Base-by-base conservation (phyloP, 53 echinoderm and acorn worm genomes). In the Temnopleurus reevesii region DNA sequence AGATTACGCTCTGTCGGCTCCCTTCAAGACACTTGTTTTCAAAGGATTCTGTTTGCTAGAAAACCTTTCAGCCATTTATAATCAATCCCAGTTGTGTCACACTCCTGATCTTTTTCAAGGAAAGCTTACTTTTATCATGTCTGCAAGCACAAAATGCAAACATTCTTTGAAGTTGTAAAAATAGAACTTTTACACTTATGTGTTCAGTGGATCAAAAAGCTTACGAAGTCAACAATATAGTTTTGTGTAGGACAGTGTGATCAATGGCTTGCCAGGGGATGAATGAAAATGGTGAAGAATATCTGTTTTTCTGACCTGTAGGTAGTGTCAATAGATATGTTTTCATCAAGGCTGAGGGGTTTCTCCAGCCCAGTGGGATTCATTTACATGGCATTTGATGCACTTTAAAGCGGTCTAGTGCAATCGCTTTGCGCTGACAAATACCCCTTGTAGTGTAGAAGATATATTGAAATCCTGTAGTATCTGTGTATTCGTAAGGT, bases 11-110 rank as follows among this genome's bases (percentile, higher is more conserved):
- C n/a, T 21, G 71, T 71, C 38, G 38, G 21, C 71, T 71, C 41
- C 41, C 71, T 43, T 41, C 5, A 21, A 41, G 21, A 71, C 4
- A 71, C 1, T 19, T n/a, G 28, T 41, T 71, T 41, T 43, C 71
- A 13, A 38, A 38, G 41, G 6, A 38, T 71, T 41, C 7, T 71
- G 15, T 71, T 41, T 38, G 43, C 41, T 21, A 36, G 36, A 71
- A 71, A 71, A 41, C 71, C 71, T 71, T 71, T 21, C 38, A 71
- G 41, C 36, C 71, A 71, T 71, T 7, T 71, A 71, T 71, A n/a
- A 71, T 41, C 43, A 38, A 41, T 21, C 38, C 71, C 41, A 21
- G 27, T 71, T 36, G 71, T 71, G 41, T 41, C 4, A 1, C n/a
- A 41, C 71, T 38, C 41, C 15, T 71, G 4, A 18, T 41, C 12